Base-by-base conservation (phyloP, 1,140 invertebrate genomes). In the Octopus sinensis region DNA sequence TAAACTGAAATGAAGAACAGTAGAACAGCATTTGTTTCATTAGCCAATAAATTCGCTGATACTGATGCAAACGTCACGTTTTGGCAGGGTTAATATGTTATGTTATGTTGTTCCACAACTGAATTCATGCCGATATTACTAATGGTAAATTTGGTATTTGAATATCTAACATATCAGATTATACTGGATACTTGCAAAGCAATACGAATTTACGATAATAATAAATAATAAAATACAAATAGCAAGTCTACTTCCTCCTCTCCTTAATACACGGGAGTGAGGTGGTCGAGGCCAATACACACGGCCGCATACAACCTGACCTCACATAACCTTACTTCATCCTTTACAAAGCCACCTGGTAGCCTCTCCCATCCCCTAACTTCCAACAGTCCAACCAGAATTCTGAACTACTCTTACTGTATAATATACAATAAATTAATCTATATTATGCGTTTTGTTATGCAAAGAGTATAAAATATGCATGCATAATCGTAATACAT, bases 201-300 rank as follows among this genome's bases (percentile, higher is more conserved):
- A 68, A 68, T 68, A 68, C n/a, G 62, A 68, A 13, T 68, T 68
- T 68, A 68, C n/a, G 62, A 68, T 68, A 68, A 13, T n/a, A 68
- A 68, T 68, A n/a, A 68, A 68, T 68, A 68, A 68, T 68, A 68
- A 68, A 68, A 68, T 68, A 68, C 62, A 68, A n/a, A 68, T 68
- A n/a, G 62, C 62, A 68, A 68, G 12, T 68, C n/a, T n/a, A 13
- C 3, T 68, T 3, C 12, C 12, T n/a, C 62, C 62, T 68, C 62
- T 13, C 62, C 62, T 68, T 12, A 68, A 68, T 68, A n/a, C 62
- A 68, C 62, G n/a, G 62, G 62, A 68, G 62, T 68, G 62, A 13
- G 62, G 62, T 12, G 62, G 62, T 12, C 12, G 62, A n/a, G 62
- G 62, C 12, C 12, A 12, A 68, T 68, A n/a, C 62, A 68, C 62